Evolutionary conservation across 2,797 vertebrate genomes (phyloP).

Genomic region (Bradypodion pumilum): DNA sequence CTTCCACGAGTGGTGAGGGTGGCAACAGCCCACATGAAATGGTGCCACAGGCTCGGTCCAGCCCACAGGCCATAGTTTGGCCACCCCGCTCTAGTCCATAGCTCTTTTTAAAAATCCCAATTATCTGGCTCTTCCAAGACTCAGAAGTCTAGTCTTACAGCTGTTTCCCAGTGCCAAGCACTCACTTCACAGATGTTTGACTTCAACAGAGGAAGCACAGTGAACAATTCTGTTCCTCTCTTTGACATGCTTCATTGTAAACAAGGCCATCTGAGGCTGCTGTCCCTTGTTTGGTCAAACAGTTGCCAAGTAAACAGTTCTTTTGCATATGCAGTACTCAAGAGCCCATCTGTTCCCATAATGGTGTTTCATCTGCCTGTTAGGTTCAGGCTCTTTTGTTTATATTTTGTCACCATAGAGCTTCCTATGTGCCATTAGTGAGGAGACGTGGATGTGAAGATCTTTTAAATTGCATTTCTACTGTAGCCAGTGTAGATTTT

Average conservation of each 20-base stretch:
- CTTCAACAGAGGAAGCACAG: slow-evolving; percentile 20
- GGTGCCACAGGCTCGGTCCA: too few relatives aligned
- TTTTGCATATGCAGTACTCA: not conserved
- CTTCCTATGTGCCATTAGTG: not conserved
- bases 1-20: too few relatives aligned
- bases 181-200: not conserved
- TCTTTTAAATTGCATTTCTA: not conserved
- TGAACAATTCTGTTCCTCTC: slow-evolving; percentile 25
- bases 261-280: not conserved
- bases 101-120: too few relatives aligned
- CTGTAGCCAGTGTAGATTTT: not conserved
- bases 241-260: slow-evolving; percentile 1
- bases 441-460: not conserved
- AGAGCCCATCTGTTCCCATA: not conserved
- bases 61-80: not conserved
- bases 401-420: not conserved
- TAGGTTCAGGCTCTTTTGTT: not conserved
- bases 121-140: not conserved
- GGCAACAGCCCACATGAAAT: too few relatives aligned
- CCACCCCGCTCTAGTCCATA: too few relatives aligned
- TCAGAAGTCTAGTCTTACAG: not conserved
- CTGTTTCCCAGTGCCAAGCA: not conserved
- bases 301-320: not conserved
- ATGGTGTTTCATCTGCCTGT: not conserved
- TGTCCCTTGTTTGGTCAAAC: not conserved